These are phyloP conservation scores for Tuberolachnus salignus DNA, from an alignment of 2,888 invertebrate genomes.

Conservation along the genomic window DNA sequence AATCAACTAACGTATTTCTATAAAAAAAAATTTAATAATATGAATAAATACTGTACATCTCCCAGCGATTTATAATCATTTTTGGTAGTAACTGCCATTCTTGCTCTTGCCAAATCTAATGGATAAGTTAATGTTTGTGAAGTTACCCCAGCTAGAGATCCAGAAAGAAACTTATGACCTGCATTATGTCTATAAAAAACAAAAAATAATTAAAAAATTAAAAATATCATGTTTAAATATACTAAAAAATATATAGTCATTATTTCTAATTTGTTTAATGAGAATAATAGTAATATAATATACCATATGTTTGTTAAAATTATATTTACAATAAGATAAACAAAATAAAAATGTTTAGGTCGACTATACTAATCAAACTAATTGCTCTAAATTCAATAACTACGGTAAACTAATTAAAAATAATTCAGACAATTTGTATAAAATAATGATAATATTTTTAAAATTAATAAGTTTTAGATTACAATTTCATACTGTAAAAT, in stretches of 20 bases:
- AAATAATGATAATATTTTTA: background rate
- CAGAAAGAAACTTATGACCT: slow-evolving; percentile 84
- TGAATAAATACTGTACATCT: slow-evolving; percentile 63
- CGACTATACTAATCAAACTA: background rate
- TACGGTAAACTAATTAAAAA: background rate
- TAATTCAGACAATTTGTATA: background rate
- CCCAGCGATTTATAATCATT: slow-evolving; percentile 71
- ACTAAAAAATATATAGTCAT: too few relatives aligned
- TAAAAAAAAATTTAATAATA: background rate
- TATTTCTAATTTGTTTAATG: too few relatives aligned
- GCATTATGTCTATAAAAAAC: slow-evolving; percentile 42
- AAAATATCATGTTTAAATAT: too few relatives aligned
- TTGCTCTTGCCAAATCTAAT: slow-evolving; percentile 91
- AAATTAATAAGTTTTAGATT: background rate
- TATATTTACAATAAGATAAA: background rate
- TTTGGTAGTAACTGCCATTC: slow-evolving; percentile 93
- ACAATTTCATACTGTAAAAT: background rate
- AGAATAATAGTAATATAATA: background rate
- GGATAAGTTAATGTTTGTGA: slow-evolving; percentile 96
- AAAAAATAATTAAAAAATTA: background rate
- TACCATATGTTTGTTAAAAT: background rate
- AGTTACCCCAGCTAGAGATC: slow-evolving; percentile 93
- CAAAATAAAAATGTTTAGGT: background rate
- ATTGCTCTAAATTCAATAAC: background rate
- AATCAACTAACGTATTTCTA: background rate